Conservation (phyloP, 1,140 invertebrate genomes). For the Aphelinus certus region DNA sequence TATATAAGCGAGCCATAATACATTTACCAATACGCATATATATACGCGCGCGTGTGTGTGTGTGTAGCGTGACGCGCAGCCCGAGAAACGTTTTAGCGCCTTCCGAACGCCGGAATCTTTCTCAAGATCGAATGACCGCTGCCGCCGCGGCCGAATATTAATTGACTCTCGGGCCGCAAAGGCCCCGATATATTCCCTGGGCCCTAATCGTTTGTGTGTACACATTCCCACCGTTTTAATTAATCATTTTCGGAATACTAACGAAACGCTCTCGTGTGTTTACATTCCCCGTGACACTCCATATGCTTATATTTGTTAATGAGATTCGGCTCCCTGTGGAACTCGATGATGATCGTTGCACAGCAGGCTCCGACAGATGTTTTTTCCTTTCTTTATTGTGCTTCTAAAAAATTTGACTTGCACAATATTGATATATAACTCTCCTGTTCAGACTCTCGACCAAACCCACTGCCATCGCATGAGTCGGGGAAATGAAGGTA, state of each 20-base stretch:
- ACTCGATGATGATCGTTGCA: too few species aligned
- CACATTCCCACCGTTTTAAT: constrained; percentile 2
- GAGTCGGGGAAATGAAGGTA: too few species aligned
- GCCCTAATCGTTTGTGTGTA: constrained; percentile 10
- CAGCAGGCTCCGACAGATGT: too few species aligned
- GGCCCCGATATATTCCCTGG: background rate
- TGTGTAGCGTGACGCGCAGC: background rate
- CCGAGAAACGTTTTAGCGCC: constrained; percentile 13
- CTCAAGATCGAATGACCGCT: background rate
- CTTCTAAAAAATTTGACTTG: too few species aligned
- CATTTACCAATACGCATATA: background rate
- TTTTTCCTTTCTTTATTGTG: too few species aligned
- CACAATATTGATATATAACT: too few species aligned
- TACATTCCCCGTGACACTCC: background rate
- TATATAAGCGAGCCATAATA: too few species aligned
- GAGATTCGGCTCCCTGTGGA: too few species aligned
- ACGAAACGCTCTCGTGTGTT: background rate
- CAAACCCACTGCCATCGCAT: too few species aligned
- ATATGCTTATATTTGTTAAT: too few species aligned
- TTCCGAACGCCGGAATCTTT: background rate
- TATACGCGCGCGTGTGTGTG: background rate
- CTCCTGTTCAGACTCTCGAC: too few species aligned
- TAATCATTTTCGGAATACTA: constrained; percentile 8
- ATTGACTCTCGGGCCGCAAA: background rate
- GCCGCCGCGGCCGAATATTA: constrained; percentile 10